Evolutionary conservation across 2,113 vertebrate genomes (phyloP), one percentile per base, ranked within the genome.

Genomic region (Chloroceryle aenea): DNA sequence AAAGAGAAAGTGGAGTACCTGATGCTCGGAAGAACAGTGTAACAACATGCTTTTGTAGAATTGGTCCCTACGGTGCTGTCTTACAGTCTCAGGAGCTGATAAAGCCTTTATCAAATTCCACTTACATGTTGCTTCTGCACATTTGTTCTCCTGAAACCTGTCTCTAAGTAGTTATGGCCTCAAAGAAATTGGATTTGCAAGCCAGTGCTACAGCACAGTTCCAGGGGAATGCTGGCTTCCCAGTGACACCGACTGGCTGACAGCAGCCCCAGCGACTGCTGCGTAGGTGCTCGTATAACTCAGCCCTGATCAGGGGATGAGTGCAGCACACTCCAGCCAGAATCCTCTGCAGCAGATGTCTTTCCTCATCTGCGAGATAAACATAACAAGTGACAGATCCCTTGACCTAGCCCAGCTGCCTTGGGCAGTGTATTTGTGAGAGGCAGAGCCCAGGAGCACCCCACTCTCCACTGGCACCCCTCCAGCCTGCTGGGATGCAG

Each of bases 61-160:
- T 22, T 50, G 14, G 67, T 83, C 36, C 74, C 47, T 82, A 29
- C 1, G 3, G 25, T 55, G 19, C 11, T 61, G 32, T 76, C 50
- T 79, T 79, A 85, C 25, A 64, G 56, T 16, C 53, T 81, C 48
- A 76, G 17, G 76, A 76, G 62, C 45, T 72, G 50, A 78, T 76
- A 89, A 89, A 91, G 7, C 48, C 71, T 21, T 79, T 82, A 76
- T 71, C 56, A 91, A 91, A 85, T 56, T 85, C 21, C 22, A 82
- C 22, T 84, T 62, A 8, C 19, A 25, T 18, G 52, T 66, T 93
- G 45, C 36, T 85, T 78, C 66, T 76, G 19, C 15, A 63, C 40
- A 68, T 93, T 84, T 75, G 3, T 78, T 91, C 53, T 53, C 30
- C 34, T 62, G 64, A 91, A 87, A 36, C 10, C 34, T 68, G 17